These are phyloP conservation scores for Aphelenchoides bicaudatus DNA, from an alignment of 2,888 invertebrate species.

Conservation along the genomic window DNA sequence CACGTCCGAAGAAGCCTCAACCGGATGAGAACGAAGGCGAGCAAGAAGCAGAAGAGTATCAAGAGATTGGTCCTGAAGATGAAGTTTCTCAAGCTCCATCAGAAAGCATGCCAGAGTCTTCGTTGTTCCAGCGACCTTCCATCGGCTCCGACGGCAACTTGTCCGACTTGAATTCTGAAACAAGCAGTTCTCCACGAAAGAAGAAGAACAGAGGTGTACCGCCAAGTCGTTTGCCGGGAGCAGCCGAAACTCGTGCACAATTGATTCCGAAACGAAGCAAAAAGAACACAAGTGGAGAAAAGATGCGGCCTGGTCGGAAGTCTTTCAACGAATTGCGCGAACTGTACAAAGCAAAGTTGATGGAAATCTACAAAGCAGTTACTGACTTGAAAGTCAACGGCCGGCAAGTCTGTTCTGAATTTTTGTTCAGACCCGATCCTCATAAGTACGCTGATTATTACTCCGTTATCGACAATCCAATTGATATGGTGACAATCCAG, in stretches of 20 bases:
- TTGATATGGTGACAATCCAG: constrained; percentile 82
- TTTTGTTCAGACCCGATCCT: constrained; percentile 92
- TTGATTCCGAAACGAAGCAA: constrained; percentile 22
- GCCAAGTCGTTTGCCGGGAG: constrained; percentile 23
- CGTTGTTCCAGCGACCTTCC: constrained; percentile 10
- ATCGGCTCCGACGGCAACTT: constrained; percentile 19
- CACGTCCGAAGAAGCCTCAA: constrained; percentile 42
- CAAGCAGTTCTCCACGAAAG: constrained; percentile 4
- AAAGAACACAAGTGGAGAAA: constrained; percentile 9
- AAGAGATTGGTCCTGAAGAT: no score
- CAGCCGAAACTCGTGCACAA: constrained; percentile 14
- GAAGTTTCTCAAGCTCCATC: constrained; percentile 12
- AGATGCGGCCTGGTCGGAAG: constrained; percentile 42
- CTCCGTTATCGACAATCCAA: constrained; percentile 87
- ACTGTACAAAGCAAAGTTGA: constrained; percentile 69
- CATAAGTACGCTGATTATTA: constrained; percentile 94
- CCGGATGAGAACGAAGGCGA: not conserved
- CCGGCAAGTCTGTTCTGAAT: constrained; percentile 62
- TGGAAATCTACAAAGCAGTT: constrained; percentile 71
- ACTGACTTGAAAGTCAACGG: constrained; percentile 20
- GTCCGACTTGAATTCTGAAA: constrained; percentile 11
- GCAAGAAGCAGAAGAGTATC: constrained; percentile 8
- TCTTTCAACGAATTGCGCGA: constrained; percentile 52
- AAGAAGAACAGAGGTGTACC: constrained; percentile 17
- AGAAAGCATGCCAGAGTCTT: not conserved